Evolutionary conservation across 2,888 invertebrate species (phyloP).

Genomic region (Tromatobia lineatoria): DNA sequence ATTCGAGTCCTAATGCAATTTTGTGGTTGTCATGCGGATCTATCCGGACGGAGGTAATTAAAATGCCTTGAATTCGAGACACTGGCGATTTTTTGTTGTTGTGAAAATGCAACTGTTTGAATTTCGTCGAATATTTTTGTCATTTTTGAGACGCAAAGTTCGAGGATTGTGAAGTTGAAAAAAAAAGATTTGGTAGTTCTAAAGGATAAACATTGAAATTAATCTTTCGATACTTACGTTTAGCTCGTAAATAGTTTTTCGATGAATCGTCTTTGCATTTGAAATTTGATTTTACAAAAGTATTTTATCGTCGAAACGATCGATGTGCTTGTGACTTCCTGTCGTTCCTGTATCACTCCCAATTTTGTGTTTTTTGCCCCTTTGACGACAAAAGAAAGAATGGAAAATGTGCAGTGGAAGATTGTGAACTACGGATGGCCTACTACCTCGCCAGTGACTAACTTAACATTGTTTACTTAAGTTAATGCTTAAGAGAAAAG

Average conservation of each 20-base stretch:
- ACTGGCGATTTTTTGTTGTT: conserved; percentile 18
- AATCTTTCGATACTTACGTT: conserved; percentile 9
- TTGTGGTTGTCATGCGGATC: conserved; percentile 23
- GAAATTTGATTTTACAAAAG: neutral
- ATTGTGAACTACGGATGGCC: conserved; percentile 78
- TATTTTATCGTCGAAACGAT: conserved; percentile 18
- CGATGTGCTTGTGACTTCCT: conserved; percentile 10
- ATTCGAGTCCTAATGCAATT: conserved; percentile 29
- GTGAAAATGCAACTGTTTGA: neutral
- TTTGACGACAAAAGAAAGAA: conserved; percentile 37
- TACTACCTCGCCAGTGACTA: conserved; percentile 80
- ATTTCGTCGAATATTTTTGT: conserved; percentile 14
- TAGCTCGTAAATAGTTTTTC: conserved; percentile 26
- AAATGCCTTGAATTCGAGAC: conserved; percentile 23
- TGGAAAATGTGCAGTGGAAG: conserved; percentile 43
- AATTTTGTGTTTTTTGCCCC: conserved; percentile 28
- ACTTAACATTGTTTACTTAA: conserved; percentile 76
- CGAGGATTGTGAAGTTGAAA: neutral
- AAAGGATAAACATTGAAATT: conserved; percentile 14
- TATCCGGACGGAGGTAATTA: conserved; percentile 7
- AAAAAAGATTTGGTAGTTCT: conserved; percentile 6
- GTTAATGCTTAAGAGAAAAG: conserved; percentile 76
- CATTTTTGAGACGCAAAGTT: neutral
- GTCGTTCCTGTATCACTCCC: conserved; percentile 21
- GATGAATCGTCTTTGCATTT: conserved; percentile 14